phyloP scores from a whole-genome alignment of 2,113 vertebrate genomes.

The Pseudolaguvia tuberculata region DNA sequence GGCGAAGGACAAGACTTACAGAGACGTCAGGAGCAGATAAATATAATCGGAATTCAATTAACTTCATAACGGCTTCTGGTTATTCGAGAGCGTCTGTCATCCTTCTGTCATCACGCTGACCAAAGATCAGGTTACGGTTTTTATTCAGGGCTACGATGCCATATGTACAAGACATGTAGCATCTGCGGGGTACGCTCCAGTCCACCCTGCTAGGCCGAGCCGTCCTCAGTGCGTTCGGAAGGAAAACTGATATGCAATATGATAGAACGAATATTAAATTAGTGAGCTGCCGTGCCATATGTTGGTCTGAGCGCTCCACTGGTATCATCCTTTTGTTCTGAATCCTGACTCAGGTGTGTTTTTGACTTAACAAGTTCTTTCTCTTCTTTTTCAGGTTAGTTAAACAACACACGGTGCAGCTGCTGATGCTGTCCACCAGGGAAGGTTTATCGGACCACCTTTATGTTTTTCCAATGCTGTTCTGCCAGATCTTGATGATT shows the following conservation, averaged over 20 bases:
- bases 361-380: conserved; percentile 57
- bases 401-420: conserved; percentile 56
- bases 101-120: conserved; percentile 42
- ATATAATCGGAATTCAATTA: conserved; percentile 26
- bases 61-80: conserved; percentile 14
- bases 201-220: neutral
- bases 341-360: conserved; percentile 47
- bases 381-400: conserved; percentile 51
- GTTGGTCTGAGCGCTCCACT: conserved; percentile 24
- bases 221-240: conserved; percentile 18
- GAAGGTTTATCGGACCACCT: neutral
- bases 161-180: conserved; percentile 39
- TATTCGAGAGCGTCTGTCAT: conserved; percentile 37
- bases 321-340: conserved; percentile 41
- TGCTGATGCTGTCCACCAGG: conserved; percentile 50
- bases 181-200: conserved; percentile 33
- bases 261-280: conserved; percentile 51
- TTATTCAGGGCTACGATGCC: conserved; percentile 5
- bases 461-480: conserved; percentile 1
- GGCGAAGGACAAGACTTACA: neutral
- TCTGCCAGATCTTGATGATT: conserved; percentile 7
- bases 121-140: conserved; percentile 38
- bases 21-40: conserved; percentile 24
- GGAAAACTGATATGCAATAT: conserved; percentile 48
- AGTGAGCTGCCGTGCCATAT: conserved; percentile 50